Conservation (phyloP, 23 tunicate species). For the Halocynthia aurantium region DNA sequence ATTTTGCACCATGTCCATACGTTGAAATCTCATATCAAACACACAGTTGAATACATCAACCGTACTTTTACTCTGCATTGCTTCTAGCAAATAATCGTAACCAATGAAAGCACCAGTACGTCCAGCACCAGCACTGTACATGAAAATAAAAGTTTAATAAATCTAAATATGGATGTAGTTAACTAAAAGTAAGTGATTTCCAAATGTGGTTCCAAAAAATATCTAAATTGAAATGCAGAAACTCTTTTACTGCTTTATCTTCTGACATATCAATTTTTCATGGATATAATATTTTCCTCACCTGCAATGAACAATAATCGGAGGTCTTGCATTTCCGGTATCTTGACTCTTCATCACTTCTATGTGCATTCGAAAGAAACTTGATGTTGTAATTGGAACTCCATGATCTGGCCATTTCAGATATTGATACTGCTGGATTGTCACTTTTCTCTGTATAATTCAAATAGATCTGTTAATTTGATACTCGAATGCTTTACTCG, state of each 20-base stretch:
- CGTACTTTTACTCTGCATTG: background rate
- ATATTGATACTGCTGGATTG: slow-evolving; percentile 32
- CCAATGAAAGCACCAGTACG: slow-evolving; percentile 41
- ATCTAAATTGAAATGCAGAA: no score
- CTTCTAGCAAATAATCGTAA: slow-evolving; percentile 18
- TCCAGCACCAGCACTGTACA: slow-evolving; percentile 33
- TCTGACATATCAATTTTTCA: no score
- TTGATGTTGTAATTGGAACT: slow-evolving; percentile 40
- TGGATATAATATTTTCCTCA: background rate
- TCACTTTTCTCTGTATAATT: slow-evolving; percentile 1
- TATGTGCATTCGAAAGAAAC: slow-evolving; percentile 14
- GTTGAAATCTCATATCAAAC: slow-evolving; percentile 17
- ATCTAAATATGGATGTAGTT: no score
- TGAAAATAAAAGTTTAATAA: background rate
- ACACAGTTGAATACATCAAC: slow-evolving; percentile 34
- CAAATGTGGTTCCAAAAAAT: no score
- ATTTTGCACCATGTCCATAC: slow-evolving; percentile 33
- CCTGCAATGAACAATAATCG: slow-evolving; percentile 52
- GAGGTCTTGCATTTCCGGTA: background rate
- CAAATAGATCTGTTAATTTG: no score
- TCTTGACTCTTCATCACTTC: background rate
- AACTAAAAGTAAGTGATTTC: no score
- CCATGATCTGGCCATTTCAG: slow-evolving; percentile 51
- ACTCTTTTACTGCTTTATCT: no score
- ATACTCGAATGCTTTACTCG: no score